Percentiles rank a stretch among this genome's conserved stretches.
Evolutionary conservation across 2,113 vertebrate species (phyloP).

Genomic region (Phrynosoma platyrhinos): DNA sequence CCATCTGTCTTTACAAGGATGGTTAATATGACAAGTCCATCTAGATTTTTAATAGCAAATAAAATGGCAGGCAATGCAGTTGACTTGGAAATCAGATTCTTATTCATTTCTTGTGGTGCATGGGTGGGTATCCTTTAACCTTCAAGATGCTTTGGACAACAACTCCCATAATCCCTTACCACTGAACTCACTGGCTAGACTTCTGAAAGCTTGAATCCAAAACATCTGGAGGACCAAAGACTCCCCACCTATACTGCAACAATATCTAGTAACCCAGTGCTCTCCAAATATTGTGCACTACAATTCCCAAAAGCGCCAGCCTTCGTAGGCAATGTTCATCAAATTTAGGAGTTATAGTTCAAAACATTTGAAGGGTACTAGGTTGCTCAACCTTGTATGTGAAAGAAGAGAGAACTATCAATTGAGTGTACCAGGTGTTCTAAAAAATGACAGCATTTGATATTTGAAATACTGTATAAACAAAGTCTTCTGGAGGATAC

Average conservation of each 20-base stretch:
- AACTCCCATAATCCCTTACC: no score
- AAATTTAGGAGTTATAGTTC: background rate
- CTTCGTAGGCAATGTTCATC: background rate
- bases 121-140: background rate
- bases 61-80: conserved; percentile 37
- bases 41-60: conserved; percentile 46
- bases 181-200: no score
- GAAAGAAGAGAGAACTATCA: background rate
- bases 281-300: background rate
- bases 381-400: background rate
- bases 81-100: background rate
- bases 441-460: background rate
- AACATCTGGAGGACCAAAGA: no score
- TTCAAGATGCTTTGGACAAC: no score
- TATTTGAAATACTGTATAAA: background rate
- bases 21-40: conserved; percentile 43
- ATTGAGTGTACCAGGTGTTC: background rate
- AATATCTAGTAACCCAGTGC: no score
- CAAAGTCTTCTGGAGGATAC: background rate
- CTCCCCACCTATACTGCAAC: no score
- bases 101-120: background rate
- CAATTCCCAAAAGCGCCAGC: background rate
- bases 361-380: background rate
- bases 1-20: no score
- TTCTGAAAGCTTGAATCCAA: no score